These are phyloP conservation scores for Anser brachyrhynchus DNA, from an alignment of 2,113 vertebrate species.

Conservation along the genomic window DNA sequence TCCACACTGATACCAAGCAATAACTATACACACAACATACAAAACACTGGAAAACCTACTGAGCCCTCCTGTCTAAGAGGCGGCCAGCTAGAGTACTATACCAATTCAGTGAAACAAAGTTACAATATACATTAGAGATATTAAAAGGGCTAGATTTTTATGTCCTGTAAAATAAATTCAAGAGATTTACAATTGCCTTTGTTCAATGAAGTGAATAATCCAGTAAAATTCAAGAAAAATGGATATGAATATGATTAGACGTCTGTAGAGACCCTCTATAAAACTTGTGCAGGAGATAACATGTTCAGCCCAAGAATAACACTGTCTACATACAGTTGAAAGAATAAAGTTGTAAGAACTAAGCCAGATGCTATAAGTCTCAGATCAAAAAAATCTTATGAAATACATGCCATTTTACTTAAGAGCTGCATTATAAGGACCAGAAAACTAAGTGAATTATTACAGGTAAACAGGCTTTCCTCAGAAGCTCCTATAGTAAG, in stretches of 20 bases:
- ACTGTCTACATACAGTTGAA: neutral
- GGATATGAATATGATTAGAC: neutral
- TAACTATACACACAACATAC: neutral
- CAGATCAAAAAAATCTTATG: neutral
- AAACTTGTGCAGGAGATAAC: neutral
- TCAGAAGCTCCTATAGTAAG: neutral
- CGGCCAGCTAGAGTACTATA: neutral
- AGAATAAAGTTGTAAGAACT: neutral
- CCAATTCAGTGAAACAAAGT: neutral
- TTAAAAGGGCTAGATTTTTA: neutral
- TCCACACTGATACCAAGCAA: neutral
- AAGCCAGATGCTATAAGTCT: neutral
- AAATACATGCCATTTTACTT: neutral
- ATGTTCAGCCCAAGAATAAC: neutral
- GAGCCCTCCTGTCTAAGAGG: neutral
- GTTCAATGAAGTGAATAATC: neutral
- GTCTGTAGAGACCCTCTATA: neutral
- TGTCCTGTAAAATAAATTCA: neutral
- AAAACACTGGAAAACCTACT: neutral
- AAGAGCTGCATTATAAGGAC: neutral
- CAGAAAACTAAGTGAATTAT: neutral
- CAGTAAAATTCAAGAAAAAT: neutral
- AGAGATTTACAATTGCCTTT: neutral
- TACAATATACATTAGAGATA: neutral
- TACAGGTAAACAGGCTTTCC: neutral